Conservation (phyloP, 2,113 vertebrate genomes). For the Oceanodroma tethys region DNA sequence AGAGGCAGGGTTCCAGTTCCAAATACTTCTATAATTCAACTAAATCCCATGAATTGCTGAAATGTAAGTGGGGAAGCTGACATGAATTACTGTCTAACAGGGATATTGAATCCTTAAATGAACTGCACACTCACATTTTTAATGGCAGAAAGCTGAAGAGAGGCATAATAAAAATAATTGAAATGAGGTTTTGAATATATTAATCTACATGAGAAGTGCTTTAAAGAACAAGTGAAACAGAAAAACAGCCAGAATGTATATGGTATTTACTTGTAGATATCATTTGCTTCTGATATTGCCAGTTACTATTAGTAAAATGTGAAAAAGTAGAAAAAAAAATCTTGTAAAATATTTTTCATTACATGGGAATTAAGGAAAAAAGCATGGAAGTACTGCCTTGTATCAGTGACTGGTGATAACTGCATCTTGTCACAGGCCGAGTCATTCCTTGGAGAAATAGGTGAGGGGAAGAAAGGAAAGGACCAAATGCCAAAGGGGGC, state of each 20-base stretch:
- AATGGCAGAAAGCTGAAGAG: constrained; percentile 63
- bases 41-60: not conserved
- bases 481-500: not conserved
- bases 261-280: not conserved
- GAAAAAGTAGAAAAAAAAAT: not conserved
- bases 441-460: not conserved
- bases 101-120: constrained; percentile 73
- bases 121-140: constrained; percentile 68
- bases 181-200: constrained; percentile 58
- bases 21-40: constrained; percentile 37
- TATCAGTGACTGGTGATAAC: not conserved
- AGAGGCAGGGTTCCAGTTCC: not conserved
- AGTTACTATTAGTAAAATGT: not conserved
- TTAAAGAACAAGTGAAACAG: constrained; percentile 53
- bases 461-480: not conserved
- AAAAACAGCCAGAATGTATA: constrained; percentile 14
- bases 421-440: not conserved
- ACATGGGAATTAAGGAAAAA: not conserved
- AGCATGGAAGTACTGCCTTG: not conserved
- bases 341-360: not conserved
- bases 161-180: constrained; percentile 73
- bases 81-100: constrained; percentile 46
- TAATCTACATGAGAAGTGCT: constrained; percentile 51
- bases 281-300: constrained; percentile 12
- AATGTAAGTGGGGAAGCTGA: constrained; percentile 1